Conservation (phyloP, 1,140 invertebrate species). For the Pristionchus pacificus region DNA sequence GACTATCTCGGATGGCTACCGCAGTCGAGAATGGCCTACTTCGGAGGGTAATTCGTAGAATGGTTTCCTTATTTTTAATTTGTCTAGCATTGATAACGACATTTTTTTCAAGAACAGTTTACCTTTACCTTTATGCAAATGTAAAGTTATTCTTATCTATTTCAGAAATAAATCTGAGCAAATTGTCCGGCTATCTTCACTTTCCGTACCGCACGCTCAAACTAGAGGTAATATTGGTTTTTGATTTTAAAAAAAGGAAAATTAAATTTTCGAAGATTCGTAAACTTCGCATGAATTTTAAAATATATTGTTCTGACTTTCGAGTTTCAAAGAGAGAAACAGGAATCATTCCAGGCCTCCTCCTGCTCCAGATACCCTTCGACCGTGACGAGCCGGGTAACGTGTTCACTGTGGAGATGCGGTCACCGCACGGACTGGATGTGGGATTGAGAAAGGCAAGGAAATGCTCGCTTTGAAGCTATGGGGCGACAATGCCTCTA, state of each 20-base stretch:
- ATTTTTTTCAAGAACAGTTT: constrained; percentile 1
- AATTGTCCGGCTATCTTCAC: constrained; percentile 48
- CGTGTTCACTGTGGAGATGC: background rate
- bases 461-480: too few species aligned
- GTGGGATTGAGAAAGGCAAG: background rate
- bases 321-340: too few species aligned
- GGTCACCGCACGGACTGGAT: background rate
- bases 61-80: too few species aligned
- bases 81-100: background rate
- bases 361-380: background rate
- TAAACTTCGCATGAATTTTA: too few species aligned
- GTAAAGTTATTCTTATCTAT: background rate
- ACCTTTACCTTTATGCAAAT: constrained; percentile 4
- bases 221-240: too few species aligned
- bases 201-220: constrained; percentile 46
- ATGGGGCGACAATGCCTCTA: too few species aligned
- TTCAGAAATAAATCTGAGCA: constrained; percentile 47
- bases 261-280: too few species aligned
- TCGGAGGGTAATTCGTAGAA: constrained; percentile 33
- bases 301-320: too few species aligned
- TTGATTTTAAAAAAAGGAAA: too few species aligned
- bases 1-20: constrained; percentile 55
- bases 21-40: constrained; percentile 53
- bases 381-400: background rate
- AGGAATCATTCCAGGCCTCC: too few species aligned